Base-by-base conservation (phyloP, 2,113 vertebrate genomes). In the Hucho hucho region DNA sequence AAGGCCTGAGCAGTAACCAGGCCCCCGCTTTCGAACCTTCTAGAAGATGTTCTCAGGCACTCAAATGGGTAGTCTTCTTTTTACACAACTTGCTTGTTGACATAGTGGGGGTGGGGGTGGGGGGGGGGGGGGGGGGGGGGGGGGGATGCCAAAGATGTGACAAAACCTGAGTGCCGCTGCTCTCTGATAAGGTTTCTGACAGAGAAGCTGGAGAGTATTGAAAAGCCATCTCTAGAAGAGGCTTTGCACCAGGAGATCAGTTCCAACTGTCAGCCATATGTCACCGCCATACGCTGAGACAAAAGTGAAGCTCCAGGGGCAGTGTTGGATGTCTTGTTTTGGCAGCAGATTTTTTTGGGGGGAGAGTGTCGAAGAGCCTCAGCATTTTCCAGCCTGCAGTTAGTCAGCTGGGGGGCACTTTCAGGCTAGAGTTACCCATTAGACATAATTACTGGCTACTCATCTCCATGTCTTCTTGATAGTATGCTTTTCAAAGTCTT, bases 371-470 rank as follows among this genome's bases (percentile, higher is more conserved):
- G 2, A 63, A 71, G 3, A 28, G 25, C 22, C 6, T 28, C 4
- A 1, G 12, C 58, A 6, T n/a, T 61, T 61, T 61, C 24, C 6
- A 65, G 22, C 29, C 61, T 22, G 64, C 26, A 61, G n/a, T 73
- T 32, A 65, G 56, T 69, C 71, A 64, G 65, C 56, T 58, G n/a
- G 49, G 58, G 28, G 58, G 11, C 56, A 53, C 37, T 28, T 37
- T 32, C 69, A 53, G 56, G 58, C 1, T 13, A 64, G 3, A n/a
- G n/a, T 32, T 56, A 61, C 32, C 18, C 71, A 28, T 64, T 69
- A 49, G 32, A 58, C 67, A 65, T 58, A 70, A 79, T 78, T 74
- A 69, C 32, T 37, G 14, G 18, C 29, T 63, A 22, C 20, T 69
- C 16, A 6, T 25, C 6, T 16, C 58, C 18, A 61, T 24, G 58